A percentile compares a stretch with the other conserved stretches of the same genome.
Conservation (phyloP, 2,797 vertebrate species). For the Poeciliopsis paucimaculata region DNA sequence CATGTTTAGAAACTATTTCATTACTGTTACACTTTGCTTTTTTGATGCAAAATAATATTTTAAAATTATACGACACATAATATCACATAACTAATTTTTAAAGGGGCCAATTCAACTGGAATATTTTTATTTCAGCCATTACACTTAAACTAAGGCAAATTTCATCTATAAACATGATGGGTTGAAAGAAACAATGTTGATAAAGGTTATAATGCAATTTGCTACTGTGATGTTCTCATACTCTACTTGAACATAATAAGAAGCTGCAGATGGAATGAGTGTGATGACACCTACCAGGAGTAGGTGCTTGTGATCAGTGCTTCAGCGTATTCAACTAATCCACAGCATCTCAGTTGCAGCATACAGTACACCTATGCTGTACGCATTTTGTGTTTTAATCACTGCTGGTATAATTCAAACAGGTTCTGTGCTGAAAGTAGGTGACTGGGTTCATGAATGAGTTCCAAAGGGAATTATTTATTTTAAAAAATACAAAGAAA, state of each 20-base stretch:
- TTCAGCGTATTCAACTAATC: slow-evolving; percentile 19
- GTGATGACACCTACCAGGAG: slow-evolving; percentile 64
- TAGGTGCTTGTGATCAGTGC: slow-evolving; percentile 45
- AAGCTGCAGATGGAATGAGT: slow-evolving; percentile 42
- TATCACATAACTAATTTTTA: slow-evolving; percentile 27
- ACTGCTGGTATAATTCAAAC: slow-evolving; percentile 19
- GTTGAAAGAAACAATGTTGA: slow-evolving; percentile 14
- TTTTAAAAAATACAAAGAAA: slow-evolving; percentile 66
- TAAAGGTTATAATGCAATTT: slow-evolving; percentile 27
- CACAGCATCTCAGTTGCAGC: slow-evolving; percentile 28
- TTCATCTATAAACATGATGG: slow-evolving; percentile 17
- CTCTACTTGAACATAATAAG: slow-evolving; percentile 59
- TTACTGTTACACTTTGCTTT: slow-evolving; percentile 3
- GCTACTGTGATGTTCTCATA: slow-evolving; percentile 59
- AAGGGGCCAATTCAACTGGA: slow-evolving; percentile 73
- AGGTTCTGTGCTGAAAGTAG: slow-evolving; percentile 33
- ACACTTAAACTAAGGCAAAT: slow-evolving; percentile 32
- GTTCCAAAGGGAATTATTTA: slow-evolving; percentile 41
- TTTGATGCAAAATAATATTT: slow-evolving; percentile 16
- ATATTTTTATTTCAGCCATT: slow-evolving; percentile 37
- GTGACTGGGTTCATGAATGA: slow-evolving; percentile 36
- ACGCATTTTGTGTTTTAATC: slow-evolving; percentile 30
- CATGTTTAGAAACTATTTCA: neutral
- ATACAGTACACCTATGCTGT: slow-evolving; percentile 26
- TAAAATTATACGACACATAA: slow-evolving; percentile 25